phyloP scores from a whole-genome alignment of 2,888 invertebrate genomes.

The Heliconius cydno region DNA sequence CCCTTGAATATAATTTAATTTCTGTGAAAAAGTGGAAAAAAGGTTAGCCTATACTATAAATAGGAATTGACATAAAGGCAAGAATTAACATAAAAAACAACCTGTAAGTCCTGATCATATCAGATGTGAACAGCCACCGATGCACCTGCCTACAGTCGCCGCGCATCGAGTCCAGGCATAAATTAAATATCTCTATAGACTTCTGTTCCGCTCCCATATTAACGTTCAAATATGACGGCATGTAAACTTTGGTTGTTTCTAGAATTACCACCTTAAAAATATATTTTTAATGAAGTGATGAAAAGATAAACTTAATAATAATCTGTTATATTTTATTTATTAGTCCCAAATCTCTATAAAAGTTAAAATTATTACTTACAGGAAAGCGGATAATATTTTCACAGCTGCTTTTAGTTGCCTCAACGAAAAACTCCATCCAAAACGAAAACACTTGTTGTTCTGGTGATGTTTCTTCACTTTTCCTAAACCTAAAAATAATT shows the following conservation, averaged over 20 bases:
- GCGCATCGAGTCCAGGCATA: constrained; percentile 90
- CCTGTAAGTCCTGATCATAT: constrained; percentile 94
- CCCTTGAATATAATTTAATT: not conserved
- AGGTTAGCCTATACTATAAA: not conserved
- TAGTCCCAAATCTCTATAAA: not conserved
- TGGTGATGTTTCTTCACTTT: constrained; percentile 89
- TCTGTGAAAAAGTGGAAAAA: not conserved
- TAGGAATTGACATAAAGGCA: not conserved
- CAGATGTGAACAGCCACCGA: constrained; percentile 96
- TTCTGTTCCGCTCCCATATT: constrained; percentile 97
- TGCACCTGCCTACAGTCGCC: constrained; percentile 93
- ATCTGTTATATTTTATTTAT: not conserved
- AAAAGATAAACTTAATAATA: too few relatives aligned
- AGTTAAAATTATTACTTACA: constrained; percentile 79
- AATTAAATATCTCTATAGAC: constrained; percentile 93
- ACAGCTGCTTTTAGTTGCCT: constrained; percentile 92
- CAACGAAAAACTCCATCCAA: constrained; percentile 99
- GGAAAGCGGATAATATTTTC: constrained; percentile 95
- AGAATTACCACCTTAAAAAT: constrained; percentile 88
- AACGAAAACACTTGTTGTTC: constrained; percentile 96
- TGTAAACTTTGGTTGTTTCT: constrained; percentile 95
- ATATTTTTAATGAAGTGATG: too few relatives aligned
- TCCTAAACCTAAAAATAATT: constrained; percentile 86
- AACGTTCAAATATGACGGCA: constrained; percentile 98
- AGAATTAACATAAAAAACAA: constrained; percentile 53